Conservation (phyloP, 2,888 invertebrate species). For the Portevinia maculata region DNA sequence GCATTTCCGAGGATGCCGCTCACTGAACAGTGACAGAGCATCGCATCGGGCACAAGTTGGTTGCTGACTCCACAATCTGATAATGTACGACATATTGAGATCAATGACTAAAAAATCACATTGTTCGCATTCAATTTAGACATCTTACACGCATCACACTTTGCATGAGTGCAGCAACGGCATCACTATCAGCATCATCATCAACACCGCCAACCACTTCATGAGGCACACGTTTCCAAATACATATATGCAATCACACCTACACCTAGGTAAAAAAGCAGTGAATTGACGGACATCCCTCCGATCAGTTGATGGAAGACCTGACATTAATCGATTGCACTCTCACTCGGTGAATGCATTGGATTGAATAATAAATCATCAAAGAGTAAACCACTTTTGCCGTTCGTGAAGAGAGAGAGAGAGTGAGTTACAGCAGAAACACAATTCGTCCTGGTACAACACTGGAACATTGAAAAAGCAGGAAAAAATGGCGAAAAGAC, state of each 20-base stretch:
- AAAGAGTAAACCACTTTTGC: conserved; percentile 66
- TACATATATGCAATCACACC: background rate
- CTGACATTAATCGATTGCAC: conserved; percentile 69
- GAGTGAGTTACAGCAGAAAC: conserved; percentile 33
- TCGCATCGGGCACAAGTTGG: conserved; percentile 2
- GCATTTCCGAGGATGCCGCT: conserved; percentile 38
- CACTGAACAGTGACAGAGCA: conserved; percentile 38
- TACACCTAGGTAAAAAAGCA: conserved; percentile 10
- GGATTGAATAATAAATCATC: conserved; percentile 69
- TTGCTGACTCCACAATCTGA: background rate
- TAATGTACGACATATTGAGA: conserved; percentile 26
- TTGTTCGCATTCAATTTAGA: conserved; percentile 47
- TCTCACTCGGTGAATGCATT: conserved; percentile 58
- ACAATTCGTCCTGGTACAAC: background rate
- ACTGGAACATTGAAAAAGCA: conserved; percentile 4
- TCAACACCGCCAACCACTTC: conserved; percentile 31
- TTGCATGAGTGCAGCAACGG: conserved; percentile 23
- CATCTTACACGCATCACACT: conserved; percentile 33
- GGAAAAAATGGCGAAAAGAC: conserved; percentile 23
- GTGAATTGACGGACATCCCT: conserved; percentile 62
- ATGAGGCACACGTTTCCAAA: conserved; percentile 19
- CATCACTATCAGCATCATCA: conserved; percentile 24
- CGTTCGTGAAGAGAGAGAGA: conserved; percentile 50
- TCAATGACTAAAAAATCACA: conserved; percentile 46
- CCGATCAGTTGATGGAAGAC: conserved; percentile 59